Evolutionary conservation across 35 echinoderm and acorn worm species (phyloP).

Genomic region (Ophioderma brevispina): DNA sequence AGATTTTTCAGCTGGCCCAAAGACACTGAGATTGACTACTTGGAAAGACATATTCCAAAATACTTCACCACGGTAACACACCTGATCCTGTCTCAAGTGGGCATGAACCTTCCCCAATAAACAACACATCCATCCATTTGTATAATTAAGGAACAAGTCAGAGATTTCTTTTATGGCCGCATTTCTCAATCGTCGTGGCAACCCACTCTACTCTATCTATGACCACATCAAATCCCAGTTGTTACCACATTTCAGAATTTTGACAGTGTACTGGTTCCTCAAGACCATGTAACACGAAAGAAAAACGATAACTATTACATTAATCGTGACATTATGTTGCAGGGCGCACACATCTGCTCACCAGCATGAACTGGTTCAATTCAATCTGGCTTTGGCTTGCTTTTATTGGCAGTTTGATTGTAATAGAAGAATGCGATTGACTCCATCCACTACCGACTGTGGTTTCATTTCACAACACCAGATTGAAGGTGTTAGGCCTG

Average conservation of each 20-base stretch:
- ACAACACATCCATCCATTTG: slow-evolving; percentile 73
- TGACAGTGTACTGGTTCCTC: slow-evolving; percentile 81
- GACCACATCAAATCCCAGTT: slow-evolving; percentile 83
- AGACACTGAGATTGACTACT: neutral
- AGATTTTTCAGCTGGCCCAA: too few species aligned
- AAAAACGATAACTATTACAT: slow-evolving; percentile 96
- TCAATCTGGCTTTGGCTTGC: slow-evolving; percentile 82
- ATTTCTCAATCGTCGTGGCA: slow-evolving; percentile 72
- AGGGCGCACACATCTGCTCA: slow-evolving; percentile 96
- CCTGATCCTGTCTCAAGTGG: slow-evolving; percentile 73
- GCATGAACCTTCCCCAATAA: slow-evolving; percentile 82
- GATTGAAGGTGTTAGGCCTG: slow-evolving; percentile 89
- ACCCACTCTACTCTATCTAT: slow-evolving; percentile 92
- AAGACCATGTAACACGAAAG: slow-evolving; percentile 83
- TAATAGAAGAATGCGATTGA: slow-evolving; percentile 94
- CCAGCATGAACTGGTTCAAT: slow-evolving; percentile 84
- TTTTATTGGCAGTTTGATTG: slow-evolving; percentile 88
- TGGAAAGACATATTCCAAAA: slow-evolving; percentile 28
- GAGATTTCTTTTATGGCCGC: slow-evolving; percentile 56
- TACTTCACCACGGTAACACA: slow-evolving; percentile 91
- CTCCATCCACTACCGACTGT: slow-evolving; percentile 95
- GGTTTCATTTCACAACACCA: too few species aligned
- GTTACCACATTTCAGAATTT: slow-evolving; percentile 86
- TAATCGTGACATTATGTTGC: slow-evolving; percentile 76
- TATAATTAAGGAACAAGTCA: slow-evolving; percentile 86